A percentile compares a stretch with the other conserved stretches of the same genome.
phyloP scores from a whole-genome alignment of 2,797 vertebrate species.

The Apogon hyalosoma region DNA sequence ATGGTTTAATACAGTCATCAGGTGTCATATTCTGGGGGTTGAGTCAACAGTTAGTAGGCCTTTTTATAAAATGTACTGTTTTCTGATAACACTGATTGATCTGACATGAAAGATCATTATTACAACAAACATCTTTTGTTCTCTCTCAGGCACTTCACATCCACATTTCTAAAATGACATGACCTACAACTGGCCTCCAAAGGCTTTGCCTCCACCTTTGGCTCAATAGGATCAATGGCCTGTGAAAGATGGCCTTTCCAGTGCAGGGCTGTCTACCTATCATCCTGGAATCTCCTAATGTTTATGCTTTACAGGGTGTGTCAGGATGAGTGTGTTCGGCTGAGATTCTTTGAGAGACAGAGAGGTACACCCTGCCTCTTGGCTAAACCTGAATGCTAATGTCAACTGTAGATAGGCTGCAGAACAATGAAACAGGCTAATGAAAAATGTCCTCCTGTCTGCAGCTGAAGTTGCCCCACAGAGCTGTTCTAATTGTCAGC shows the following conservation, averaged over 20 bases:
- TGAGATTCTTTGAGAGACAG: conserved; percentile 60
- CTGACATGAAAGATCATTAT: too few species aligned
- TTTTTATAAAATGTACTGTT: too few species aligned
- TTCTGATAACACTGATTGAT: too few species aligned
- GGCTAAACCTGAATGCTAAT: conserved; percentile 57
- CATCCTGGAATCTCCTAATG: conserved; percentile 67
- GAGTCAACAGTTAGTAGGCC: too few species aligned
- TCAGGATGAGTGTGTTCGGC: conserved; percentile 70
- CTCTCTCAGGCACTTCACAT: background rate
- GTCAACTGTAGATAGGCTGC: conserved; percentile 65
- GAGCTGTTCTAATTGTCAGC: conserved; percentile 35
- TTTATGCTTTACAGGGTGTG: conserved; percentile 76
- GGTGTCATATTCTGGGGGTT: too few species aligned
- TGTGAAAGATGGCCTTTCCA: conserved; percentile 55
- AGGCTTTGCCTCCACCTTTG: conserved; percentile 54
- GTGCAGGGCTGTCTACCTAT: conserved; percentile 50
- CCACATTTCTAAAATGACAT: conserved; percentile 37
- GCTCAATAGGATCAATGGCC: conserved; percentile 67
- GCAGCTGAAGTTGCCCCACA: conserved; percentile 57
- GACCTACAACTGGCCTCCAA: conserved; percentile 40
- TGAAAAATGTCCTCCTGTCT: conserved; percentile 71
- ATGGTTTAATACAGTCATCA: too few species aligned
- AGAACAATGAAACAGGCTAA: conserved; percentile 68
- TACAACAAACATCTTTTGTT: background rate
- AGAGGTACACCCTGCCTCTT: conserved; percentile 66